These are phyloP conservation scores for Eupithecia dodoneata DNA, from an alignment of 2,888 invertebrate species.

Conservation along the genomic window DNA sequence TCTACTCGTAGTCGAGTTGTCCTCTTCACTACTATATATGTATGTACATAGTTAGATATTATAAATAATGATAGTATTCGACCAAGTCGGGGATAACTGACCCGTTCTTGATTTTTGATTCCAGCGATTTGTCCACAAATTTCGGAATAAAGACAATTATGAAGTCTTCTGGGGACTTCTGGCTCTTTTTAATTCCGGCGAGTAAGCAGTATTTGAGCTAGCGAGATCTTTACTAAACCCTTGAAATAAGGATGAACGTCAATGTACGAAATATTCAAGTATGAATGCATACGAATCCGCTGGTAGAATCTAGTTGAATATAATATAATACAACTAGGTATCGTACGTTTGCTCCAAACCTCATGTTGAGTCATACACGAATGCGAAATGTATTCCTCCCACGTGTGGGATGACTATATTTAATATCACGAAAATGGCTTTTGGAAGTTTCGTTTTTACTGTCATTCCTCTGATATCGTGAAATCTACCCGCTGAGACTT, in stretches of 20 bases:
- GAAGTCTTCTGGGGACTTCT: not conserved
- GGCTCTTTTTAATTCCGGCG: not conserved
- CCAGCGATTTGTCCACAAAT: not conserved
- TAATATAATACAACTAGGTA: not conserved
- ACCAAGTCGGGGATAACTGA: not conserved
- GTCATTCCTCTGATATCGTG: not conserved
- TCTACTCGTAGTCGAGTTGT: not conserved
- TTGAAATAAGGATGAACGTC: not conserved
- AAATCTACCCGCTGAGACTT: not conserved
- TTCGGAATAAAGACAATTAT: not conserved
- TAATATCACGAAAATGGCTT: constrained; percentile 28
- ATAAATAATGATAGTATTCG: too few relatives aligned
- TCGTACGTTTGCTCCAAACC: not conserved
- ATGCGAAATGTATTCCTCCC: constrained; percentile 18
- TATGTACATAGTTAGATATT: too few relatives aligned
- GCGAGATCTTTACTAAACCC: not conserved
- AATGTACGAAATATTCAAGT: not conserved
- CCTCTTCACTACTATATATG: too few relatives aligned
- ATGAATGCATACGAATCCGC: not conserved
- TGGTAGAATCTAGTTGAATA: not conserved
- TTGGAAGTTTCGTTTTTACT: constrained; percentile 1
- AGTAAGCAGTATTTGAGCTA: not conserved
- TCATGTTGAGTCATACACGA: constrained; percentile 6
- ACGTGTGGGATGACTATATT: constrained; percentile 23
- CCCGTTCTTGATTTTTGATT: not conserved